A percentile compares a stretch with the other conserved stretches of the same genome.
phyloP scores from a whole-genome alignment of 1,140 invertebrate genomes.

The Drosophila busckii region DNA sequence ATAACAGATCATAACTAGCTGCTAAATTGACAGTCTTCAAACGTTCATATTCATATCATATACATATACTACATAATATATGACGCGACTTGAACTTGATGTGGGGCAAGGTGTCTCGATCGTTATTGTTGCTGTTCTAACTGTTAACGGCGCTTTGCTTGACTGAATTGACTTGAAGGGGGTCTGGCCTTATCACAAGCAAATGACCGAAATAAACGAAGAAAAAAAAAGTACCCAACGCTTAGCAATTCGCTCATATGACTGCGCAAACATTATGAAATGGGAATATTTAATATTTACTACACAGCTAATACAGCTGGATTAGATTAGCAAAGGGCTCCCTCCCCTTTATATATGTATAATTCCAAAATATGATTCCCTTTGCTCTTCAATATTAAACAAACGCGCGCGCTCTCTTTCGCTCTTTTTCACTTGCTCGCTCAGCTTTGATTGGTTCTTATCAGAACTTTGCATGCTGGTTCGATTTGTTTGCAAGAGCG shows the following conservation, averaged over 20 bases:
- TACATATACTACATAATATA: too few species aligned
- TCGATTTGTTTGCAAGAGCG: too few species aligned
- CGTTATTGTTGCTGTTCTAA: neutral
- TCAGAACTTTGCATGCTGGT: too few species aligned
- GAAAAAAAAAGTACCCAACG: neutral
- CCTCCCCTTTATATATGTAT: too few species aligned
- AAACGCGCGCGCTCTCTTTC: too few species aligned
- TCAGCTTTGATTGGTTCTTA: slow-evolving; percentile 22
- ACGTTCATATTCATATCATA: too few species aligned
- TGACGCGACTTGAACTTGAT: slow-evolving; percentile 9
- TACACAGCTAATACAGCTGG: too few species aligned
- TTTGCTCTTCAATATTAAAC: neutral
- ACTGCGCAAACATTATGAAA: too few species aligned
- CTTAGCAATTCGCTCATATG: slow-evolving; percentile 18
- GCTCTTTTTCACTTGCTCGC: neutral
- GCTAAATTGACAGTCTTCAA: too few species aligned
- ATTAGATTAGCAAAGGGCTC: too few species aligned
- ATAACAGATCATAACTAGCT: too few species aligned
- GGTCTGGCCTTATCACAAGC: slow-evolving; percentile 16
- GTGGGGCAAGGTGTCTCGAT: slow-evolving; percentile 17
- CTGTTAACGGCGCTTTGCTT: slow-evolving; percentile 1
- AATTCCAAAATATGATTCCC: slow-evolving; percentile 25
- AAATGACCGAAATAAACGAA: slow-evolving; percentile 22
- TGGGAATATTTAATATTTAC: too few species aligned
- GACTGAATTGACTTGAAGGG: neutral